These are phyloP conservation scores for Edolisoma coerulescens DNA, from an alignment of 2,113 vertebrate species.

Conservation along the genomic window DNA sequence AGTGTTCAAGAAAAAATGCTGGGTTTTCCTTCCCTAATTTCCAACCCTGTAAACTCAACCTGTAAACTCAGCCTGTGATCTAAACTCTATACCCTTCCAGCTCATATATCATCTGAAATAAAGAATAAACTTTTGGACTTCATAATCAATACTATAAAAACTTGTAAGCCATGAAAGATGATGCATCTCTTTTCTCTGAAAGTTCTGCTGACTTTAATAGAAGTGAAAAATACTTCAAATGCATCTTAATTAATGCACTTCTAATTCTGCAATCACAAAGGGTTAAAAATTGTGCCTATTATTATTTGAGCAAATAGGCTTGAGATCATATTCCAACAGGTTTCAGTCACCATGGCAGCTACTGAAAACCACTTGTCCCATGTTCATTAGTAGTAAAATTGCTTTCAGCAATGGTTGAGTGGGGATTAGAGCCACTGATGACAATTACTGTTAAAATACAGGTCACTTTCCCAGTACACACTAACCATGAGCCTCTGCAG, in stretches of 20 bases:
- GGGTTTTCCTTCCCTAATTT: background rate
- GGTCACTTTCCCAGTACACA: background rate
- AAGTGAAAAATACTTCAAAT: background rate
- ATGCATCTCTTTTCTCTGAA: background rate
- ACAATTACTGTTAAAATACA: background rate
- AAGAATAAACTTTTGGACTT: background rate
- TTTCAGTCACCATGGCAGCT: background rate
- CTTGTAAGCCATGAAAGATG: background rate
- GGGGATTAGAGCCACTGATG: background rate
- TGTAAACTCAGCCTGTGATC: background rate
- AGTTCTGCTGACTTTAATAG: background rate
- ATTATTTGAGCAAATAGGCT: background rate
- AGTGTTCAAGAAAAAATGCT: background rate
- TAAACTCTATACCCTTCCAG: background rate
- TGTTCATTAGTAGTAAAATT: background rate
- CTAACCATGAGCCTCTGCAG: background rate
- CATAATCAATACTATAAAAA: background rate
- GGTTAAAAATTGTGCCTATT: background rate
- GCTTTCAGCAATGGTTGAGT: background rate
- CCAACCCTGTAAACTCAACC: background rate
- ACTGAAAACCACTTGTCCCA: background rate
- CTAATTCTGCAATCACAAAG: background rate
- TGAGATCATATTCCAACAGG: background rate
- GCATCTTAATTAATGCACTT: background rate
- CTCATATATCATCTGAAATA: background rate